A percentile compares a stretch with the other conserved stretches of the same genome.
Evolutionary conservation across 2,113 vertebrate species (phyloP).

Genomic region (Rhegmatorhina hoffmannsi): DNA sequence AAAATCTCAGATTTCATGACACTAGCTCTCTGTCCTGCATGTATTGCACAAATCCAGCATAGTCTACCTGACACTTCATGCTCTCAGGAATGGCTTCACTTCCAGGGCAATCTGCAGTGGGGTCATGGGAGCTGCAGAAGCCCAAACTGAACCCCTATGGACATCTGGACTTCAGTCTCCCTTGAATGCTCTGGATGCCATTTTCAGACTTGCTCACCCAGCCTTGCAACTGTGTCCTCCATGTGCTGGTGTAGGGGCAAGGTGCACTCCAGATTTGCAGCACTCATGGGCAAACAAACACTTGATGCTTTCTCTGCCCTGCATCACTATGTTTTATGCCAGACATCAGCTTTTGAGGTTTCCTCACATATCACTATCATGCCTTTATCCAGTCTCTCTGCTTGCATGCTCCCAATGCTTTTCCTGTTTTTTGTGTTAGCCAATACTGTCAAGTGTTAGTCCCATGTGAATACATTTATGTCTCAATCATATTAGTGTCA

Average conservation of each 20-base stretch:
- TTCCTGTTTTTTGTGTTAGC: neutral
- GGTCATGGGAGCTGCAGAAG: neutral
- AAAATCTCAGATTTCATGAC: neutral
- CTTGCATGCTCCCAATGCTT: neutral
- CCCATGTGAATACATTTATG: neutral
- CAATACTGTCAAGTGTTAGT: neutral
- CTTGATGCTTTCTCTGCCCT: neutral
- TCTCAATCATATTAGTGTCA: neutral
- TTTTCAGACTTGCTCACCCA: neutral
- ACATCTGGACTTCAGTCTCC: neutral
- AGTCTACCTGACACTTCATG: neutral
- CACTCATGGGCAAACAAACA: neutral
- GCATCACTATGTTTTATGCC: neutral
- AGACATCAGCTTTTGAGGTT: neutral
- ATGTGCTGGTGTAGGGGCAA: rapidly evolving
- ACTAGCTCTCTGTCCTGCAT: neutral
- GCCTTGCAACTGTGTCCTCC: neutral
- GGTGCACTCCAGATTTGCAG: neutral
- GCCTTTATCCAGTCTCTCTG: neutral
- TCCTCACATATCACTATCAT: rapidly evolving
- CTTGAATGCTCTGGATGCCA: neutral
- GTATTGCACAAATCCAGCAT: neutral
- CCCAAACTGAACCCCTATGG: neutral
- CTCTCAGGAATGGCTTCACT: neutral
- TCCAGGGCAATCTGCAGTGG: neutral